Evolutionary conservation across 2,888 invertebrate species (phyloP).

Genomic region (Apomyelois bistriatella): DNA sequence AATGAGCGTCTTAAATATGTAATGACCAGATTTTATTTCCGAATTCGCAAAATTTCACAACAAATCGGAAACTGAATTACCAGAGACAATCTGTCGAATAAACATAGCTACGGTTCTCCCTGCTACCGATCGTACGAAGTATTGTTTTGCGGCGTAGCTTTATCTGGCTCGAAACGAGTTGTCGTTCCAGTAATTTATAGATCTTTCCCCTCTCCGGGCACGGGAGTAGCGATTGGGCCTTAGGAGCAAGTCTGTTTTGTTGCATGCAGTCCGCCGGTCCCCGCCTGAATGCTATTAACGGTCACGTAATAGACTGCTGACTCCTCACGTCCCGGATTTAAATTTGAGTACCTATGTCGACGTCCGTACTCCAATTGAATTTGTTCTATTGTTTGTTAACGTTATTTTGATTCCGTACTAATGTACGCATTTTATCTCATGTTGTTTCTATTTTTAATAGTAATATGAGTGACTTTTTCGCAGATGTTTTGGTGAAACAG

Average conservation of each 20-base stretch:
- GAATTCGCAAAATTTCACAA: neutral
- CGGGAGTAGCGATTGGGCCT: conserved; percentile 55
- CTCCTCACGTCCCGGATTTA: conserved; percentile 65
- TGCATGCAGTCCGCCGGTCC: conserved; percentile 38
- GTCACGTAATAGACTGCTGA: conserved; percentile 67
- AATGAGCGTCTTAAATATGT: neutral
- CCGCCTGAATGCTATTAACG: conserved; percentile 62
- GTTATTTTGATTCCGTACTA: conserved; percentile 50
- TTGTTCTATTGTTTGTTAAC: conserved; percentile 46
- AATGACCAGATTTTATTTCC: neutral
- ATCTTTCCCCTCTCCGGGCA: conserved; percentile 69
- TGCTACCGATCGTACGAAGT: conserved; percentile 66
- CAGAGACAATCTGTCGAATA: conserved; percentile 50
- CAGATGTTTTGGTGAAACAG: too few species aligned
- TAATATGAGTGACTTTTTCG: too few species aligned
- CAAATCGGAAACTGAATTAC: conserved; percentile 37
- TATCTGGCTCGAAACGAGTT: conserved; percentile 75
- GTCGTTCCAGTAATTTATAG: conserved; percentile 77
- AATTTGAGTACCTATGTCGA: conserved; percentile 69
- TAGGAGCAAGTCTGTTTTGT: conserved; percentile 45
- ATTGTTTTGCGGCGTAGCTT: conserved; percentile 75
- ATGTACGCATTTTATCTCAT: conserved; percentile 42
- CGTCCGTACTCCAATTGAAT: conserved; percentile 53
- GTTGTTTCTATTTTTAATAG: conserved; percentile 28
- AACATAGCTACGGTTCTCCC: conserved; percentile 64